These are phyloP conservation scores for Orcinus orca DNA, from an alignment of 2,113 vertebrate species.

Conservation along the genomic window DNA sequence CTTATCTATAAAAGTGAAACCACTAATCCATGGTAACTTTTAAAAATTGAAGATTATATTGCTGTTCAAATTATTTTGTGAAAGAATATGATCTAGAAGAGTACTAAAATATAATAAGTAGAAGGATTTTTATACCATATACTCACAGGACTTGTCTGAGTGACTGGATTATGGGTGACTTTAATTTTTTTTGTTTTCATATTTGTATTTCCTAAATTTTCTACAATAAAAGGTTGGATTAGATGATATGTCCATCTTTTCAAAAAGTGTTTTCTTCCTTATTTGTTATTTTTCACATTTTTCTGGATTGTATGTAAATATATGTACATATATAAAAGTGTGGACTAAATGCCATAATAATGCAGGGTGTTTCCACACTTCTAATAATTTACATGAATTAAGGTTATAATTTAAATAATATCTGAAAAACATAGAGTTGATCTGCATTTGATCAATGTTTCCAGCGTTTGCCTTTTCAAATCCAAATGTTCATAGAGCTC, in stretches of 20 bases:
- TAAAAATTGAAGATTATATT: background rate
- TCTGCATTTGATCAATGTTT: background rate
- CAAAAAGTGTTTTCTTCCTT: background rate
- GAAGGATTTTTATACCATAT: background rate
- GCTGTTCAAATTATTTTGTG: background rate
- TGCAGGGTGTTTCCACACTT: background rate
- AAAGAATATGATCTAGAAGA: background rate
- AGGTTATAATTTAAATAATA: background rate
- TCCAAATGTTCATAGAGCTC: background rate
- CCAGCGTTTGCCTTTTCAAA: conserved; percentile 16
- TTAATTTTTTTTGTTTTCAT: conserved; percentile 9
- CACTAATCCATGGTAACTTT: background rate
- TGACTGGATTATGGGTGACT: background rate
- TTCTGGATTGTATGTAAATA: background rate
- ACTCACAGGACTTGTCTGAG: background rate
- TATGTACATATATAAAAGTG: background rate
- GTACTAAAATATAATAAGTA: background rate
- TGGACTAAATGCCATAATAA: background rate
- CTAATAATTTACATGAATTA: background rate
- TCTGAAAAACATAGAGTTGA: background rate
- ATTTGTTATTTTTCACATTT: background rate
- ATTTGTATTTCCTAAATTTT: conserved; percentile 27
- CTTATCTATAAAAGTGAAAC: background rate
- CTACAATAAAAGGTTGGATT: background rate
- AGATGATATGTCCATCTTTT: background rate